Percentiles rank a stretch among this genome's conserved stretches.
These are phyloP conservation scores for Neostethus bicornis DNA, from an alignment of 2,797 vertebrate genomes.

Conservation along the genomic window DNA sequence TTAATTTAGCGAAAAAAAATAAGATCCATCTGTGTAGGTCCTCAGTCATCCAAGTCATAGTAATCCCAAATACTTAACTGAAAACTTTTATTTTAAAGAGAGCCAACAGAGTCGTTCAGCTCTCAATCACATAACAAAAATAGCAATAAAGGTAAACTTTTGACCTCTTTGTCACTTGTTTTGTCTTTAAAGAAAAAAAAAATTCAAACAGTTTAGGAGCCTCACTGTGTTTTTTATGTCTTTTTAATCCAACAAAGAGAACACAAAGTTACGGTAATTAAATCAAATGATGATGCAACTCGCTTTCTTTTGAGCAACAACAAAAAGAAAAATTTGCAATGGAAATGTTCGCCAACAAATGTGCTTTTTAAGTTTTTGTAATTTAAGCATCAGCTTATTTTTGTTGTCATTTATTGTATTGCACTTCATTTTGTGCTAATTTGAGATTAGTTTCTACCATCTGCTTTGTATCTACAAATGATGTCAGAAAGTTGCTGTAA, in stretches of 20 bases:
- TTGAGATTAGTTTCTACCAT: slow-evolving; percentile 26
- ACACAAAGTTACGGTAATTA: not conserved
- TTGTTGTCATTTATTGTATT: slow-evolving; percentile 14
- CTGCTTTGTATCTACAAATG: slow-evolving; percentile 64
- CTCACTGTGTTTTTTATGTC: not conserved
- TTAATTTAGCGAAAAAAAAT: no score
- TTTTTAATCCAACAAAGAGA: not conserved
- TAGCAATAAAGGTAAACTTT: not conserved
- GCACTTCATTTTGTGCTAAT: not conserved
- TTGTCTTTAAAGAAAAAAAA: not conserved
- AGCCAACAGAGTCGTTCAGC: not conserved
- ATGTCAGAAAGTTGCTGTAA: slow-evolving; percentile 79
- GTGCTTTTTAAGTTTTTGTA: not conserved
- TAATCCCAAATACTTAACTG: not conserved
- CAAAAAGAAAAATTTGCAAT: not conserved
- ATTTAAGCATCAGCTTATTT: slow-evolving; percentile 5
- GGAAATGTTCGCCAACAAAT: not conserved
- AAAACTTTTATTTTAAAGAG: not conserved
- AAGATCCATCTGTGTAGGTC: not conserved
- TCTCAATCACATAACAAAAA: not conserved
- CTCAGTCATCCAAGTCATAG: not conserved
- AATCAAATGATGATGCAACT: not conserved
- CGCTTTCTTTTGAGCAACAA: not conserved
- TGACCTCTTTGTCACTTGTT: not conserved
- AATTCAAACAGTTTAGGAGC: no score